These are phyloP conservation scores for Macrophya alboannulata DNA, from an alignment of 2,888 invertebrate genomes.

Conservation along the genomic window DNA sequence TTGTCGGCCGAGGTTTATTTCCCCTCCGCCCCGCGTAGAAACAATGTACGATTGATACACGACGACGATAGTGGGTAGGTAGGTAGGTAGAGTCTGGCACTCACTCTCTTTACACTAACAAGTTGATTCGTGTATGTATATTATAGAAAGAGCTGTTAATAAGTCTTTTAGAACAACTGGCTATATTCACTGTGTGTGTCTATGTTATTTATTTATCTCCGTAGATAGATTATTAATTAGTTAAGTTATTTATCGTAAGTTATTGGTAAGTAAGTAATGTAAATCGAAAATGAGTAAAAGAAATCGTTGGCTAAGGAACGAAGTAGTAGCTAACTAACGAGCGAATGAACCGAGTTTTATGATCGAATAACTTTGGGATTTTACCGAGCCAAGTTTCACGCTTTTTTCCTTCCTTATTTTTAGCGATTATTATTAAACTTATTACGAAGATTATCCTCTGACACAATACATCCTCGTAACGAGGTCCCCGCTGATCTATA, in stretches of 20 bases:
- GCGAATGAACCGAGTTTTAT: neutral
- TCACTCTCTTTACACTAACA: constrained; percentile 11
- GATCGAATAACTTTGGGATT: neutral
- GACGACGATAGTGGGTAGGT: constrained; percentile 16
- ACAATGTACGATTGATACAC: neutral
- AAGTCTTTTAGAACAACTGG: neutral
- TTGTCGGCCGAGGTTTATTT: constrained; percentile 50
- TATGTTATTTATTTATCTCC: neutral
- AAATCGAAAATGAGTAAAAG: neutral
- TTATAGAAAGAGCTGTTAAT: neutral
- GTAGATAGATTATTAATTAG: neutral
- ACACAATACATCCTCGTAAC: constrained; percentile 60
- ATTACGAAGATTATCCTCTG: neutral
- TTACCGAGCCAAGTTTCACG: neutral
- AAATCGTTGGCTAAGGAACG: neutral
- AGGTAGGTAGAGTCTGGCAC: neutral
- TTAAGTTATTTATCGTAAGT: neutral
- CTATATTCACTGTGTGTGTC: neutral
- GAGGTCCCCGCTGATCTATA: constrained; percentile 62
- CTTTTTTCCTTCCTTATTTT: neutral
- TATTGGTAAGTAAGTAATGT: neutral
- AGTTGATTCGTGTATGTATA: neutral
- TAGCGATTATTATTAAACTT: neutral
- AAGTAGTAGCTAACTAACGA: neutral
- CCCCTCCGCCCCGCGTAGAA: constrained; percentile 56